Conservation (phyloP, 2,113 vertebrate genomes). For the Archocentrus centrarchus region DNA sequence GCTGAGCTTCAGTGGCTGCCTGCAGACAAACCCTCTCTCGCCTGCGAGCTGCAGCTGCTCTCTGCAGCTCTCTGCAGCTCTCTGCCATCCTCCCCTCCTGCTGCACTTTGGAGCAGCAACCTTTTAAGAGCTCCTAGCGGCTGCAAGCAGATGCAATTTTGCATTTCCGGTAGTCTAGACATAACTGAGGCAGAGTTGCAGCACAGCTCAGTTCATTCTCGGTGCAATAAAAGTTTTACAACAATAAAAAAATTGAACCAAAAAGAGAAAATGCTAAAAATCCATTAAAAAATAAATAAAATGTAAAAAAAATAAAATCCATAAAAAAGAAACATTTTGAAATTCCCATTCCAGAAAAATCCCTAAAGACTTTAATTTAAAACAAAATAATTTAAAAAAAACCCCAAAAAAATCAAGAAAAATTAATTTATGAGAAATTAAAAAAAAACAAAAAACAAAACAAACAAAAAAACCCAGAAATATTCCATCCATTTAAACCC, state of each 20-base stretch:
- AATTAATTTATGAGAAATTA: not conserved
- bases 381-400: not conserved
- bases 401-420: no score
- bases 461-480: not conserved
- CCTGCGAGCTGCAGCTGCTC: slow-evolving; percentile 21
- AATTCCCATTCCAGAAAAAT: not conserved
- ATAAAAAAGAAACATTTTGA: not conserved
- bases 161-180: slow-evolving; percentile 83
- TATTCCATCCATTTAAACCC: not conserved
- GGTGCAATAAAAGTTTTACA: not conserved
- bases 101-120: slow-evolving; percentile 46
- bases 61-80: slow-evolving; percentile 18
- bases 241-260: not conserved
- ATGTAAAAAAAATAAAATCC: not conserved
- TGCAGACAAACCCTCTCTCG: not conserved
- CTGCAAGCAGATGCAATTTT: slow-evolving; percentile 78
- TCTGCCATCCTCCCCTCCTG: slow-evolving; percentile 44
- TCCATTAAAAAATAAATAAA: not conserved
- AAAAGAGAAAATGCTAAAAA: not conserved
- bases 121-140: slow-evolving; percentile 62
- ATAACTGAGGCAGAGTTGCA: slow-evolving; percentile 50
- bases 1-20: slow-evolving; percentile 8
- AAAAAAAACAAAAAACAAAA: not conserved
- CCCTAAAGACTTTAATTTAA: not conserved
- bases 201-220: not conserved